phyloP scores from a whole-genome alignment of 2,797 vertebrate genomes.

The Adelosebastes latens region DNA sequence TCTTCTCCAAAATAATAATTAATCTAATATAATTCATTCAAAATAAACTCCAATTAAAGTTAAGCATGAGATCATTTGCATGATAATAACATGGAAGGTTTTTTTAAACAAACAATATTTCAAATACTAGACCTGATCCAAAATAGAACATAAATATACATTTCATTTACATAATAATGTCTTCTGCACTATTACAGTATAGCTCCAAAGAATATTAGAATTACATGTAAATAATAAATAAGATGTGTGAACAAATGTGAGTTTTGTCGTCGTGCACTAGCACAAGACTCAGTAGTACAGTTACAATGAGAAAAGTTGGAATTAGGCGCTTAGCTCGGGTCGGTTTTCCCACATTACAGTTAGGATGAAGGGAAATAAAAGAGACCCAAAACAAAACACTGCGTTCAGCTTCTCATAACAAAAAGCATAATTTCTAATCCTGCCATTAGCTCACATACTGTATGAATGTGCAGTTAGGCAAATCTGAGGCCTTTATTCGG shows the following conservation, averaged over 20 bases:
- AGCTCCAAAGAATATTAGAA: conserved; percentile 69
- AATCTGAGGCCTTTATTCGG: conserved; percentile 14
- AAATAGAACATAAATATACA: conserved; percentile 78
- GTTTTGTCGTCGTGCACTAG: conserved; percentile 59
- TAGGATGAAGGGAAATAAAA: conserved; percentile 14
- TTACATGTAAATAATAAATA: conserved; percentile 79
- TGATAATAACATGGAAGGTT: conserved; percentile 38
- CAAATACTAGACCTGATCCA: conserved; percentile 63
- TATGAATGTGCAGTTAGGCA: conserved; percentile 19
- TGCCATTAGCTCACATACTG: conserved; percentile 23
- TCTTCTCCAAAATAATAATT: conserved; percentile 64
- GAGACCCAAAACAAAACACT: conserved; percentile 33
- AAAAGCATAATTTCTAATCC: conserved; percentile 32
- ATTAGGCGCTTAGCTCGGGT: conserved; percentile 6
- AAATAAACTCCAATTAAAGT: conserved; percentile 73
- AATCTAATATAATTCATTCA: conserved; percentile 65
- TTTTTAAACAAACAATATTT: conserved; percentile 59
- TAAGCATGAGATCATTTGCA: conserved; percentile 53
- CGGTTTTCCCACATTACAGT: conserved; percentile 31
- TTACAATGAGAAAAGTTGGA: conserved; percentile 59
- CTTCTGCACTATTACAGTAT: conserved; percentile 56
- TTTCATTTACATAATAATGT: conserved; percentile 68
- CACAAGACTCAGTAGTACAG: conserved; percentile 82
- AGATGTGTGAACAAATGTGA: conserved; percentile 56
- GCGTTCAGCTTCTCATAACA: conserved; percentile 21